A percentile compares a stretch with the other conserved stretches of the same genome.
Evolutionary conservation across 2,888 invertebrate genomes (phyloP).

Genomic region (Taphrorychus bicolor): DNA sequence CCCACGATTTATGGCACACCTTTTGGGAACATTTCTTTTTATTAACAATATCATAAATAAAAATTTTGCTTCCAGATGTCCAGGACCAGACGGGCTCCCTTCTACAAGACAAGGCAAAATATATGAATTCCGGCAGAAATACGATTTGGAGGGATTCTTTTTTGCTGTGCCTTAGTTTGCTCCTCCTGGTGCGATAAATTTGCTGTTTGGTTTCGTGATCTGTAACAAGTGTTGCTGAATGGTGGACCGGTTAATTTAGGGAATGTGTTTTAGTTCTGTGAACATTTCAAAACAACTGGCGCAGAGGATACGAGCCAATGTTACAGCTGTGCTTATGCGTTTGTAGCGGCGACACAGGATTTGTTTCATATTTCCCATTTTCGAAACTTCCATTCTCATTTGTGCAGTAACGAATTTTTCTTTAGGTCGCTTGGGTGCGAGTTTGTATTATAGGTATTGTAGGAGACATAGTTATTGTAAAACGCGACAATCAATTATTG

Average conservation of each 20-base stretch:
- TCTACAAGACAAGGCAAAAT: constrained; percentile 31
- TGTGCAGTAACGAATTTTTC: not conserved
- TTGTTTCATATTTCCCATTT: not conserved
- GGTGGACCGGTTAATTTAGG: constrained; percentile 13
- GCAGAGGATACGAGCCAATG: not conserved
- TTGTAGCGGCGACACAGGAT: not conserved
- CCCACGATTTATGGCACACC: not conserved
- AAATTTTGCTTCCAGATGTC: constrained; percentile 25
- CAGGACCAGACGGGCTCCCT: constrained; percentile 34
- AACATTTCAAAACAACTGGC: constrained; percentile 16
- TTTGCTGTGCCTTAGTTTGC: constrained; percentile 23
- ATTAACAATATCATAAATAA: constrained; percentile 13
- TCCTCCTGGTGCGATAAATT: constrained; percentile 25
- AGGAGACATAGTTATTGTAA: not conserved
- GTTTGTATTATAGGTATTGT: not conserved
- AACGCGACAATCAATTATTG: not conserved
- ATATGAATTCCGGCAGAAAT: constrained; percentile 24
- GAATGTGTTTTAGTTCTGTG: constrained; percentile 11
- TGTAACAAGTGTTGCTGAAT: constrained; percentile 15
- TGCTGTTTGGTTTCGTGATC: constrained; percentile 9
- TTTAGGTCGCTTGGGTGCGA: too few relatives aligned
- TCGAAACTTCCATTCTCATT: not conserved
- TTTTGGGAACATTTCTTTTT: constrained; percentile 1
- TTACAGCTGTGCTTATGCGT: constrained; percentile 4
- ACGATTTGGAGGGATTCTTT: constrained; percentile 8